phyloP scores from a whole-genome alignment of 2,797 vertebrate genomes.

The Orientallactaga sibirica region DNA sequence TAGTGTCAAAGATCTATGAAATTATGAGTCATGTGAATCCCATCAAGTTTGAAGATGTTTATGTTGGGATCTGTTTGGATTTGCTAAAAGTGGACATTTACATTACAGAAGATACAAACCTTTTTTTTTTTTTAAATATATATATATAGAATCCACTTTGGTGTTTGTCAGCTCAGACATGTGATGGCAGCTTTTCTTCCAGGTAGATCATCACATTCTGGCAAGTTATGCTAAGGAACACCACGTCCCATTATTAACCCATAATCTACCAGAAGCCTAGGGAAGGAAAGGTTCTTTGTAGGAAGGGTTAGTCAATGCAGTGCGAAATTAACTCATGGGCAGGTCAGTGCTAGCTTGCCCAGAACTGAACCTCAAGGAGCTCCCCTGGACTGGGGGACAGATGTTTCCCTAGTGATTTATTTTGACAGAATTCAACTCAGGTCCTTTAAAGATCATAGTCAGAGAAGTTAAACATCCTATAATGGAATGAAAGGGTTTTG shows the following conservation, averaged over 20 bases:
- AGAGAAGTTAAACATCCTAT: slow-evolving; percentile 14
- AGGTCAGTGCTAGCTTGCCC: background rate
- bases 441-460: background rate
- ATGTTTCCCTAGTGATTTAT: background rate
- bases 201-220: slow-evolving; percentile 83
- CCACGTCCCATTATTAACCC: slow-evolving; percentile 81
- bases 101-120: slow-evolving; percentile 80
- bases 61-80: slow-evolving; percentile 87
- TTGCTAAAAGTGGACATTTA: slow-evolving; percentile 84
- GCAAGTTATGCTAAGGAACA: slow-evolving; percentile 84
- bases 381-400: background rate
- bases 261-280: background rate
- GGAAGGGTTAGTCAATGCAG: background rate
- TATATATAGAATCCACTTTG: slow-evolving; percentile 82
- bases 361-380: background rate
- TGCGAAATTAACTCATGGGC: background rate
- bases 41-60: slow-evolving; percentile 88
- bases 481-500: background rate
- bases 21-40: slow-evolving; percentile 87
- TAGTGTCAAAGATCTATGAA: slow-evolving; percentile 84
- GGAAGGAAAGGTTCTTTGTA: background rate
- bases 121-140: slow-evolving; percentile 78
- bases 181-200: slow-evolving; percentile 83
- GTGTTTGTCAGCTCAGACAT: slow-evolving; percentile 83
- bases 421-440: slow-evolving; percentile 10